Evolutionary conservation across 1,140 invertebrate genomes (phyloP).

Genomic region (Macrobrachium rosenbergii): DNA sequence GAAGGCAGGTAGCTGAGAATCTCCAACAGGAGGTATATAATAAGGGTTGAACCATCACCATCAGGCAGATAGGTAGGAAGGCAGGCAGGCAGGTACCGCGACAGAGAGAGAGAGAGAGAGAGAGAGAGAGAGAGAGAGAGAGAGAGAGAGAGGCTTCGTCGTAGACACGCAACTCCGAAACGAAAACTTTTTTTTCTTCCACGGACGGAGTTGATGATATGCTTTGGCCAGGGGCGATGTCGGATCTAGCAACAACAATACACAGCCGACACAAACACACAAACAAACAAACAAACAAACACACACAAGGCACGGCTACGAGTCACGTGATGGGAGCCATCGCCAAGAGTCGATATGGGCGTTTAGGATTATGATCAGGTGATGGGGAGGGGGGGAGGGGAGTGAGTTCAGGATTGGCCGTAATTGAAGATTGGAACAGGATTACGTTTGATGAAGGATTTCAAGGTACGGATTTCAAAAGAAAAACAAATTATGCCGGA

Average conservation of each 20-base stretch:
- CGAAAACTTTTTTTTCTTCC: too few species aligned
- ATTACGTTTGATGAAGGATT: background rate
- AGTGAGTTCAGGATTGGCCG: too few species aligned
- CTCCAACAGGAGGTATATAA: too few species aligned
- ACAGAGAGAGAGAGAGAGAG: slow-evolving; percentile 49
- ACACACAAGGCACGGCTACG: background rate
- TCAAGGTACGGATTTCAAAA: background rate
- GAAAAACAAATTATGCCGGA: background rate
- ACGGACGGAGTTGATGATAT: too few species aligned
- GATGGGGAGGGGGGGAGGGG: background rate
- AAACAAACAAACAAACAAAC: slow-evolving; percentile 1
- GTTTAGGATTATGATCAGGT: background rate
- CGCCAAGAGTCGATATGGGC: background rate
- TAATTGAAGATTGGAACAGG: background rate
- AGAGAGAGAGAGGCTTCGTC: background rate
- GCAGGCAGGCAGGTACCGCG: slow-evolving; percentile 14
- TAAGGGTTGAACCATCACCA: too few species aligned
- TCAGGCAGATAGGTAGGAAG: background rate
- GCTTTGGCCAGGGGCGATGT: too few species aligned
- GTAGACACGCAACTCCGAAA: background rate
- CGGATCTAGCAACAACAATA: background rate
- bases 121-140: slow-evolving; percentile 38
- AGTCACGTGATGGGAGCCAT: too few species aligned
- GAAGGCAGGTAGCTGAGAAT: too few species aligned
- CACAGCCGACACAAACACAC: background rate